phyloP scores from a whole-genome alignment of 2,113 vertebrate species.

The Myotis lucifugus region DNA sequence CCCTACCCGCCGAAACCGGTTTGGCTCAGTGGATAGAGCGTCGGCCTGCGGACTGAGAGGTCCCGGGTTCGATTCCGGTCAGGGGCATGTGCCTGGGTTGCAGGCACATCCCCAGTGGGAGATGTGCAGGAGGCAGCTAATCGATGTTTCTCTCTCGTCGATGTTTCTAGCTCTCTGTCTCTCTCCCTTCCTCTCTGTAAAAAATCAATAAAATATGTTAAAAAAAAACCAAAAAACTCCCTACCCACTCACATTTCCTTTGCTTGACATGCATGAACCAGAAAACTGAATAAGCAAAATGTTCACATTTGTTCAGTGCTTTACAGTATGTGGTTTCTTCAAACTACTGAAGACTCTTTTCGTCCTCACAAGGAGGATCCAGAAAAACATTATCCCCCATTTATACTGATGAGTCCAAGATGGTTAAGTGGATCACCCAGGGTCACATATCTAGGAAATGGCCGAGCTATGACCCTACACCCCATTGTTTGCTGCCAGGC shows the following conservation, averaged over 20 bases:
- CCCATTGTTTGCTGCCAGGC: background rate
- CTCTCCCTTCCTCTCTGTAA: no score
- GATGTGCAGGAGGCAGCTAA: no score
- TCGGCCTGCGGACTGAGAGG: no score
- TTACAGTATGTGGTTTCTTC: background rate
- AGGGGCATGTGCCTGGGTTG: no score
- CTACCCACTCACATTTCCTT: background rate
- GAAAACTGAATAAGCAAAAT: background rate
- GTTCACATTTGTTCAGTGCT: background rate
- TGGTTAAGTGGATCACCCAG: background rate
- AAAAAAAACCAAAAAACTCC: no score
- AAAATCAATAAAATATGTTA: no score
- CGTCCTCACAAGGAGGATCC: background rate
- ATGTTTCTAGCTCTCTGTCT: no score
- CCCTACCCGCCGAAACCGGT: no score
- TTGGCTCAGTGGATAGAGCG: no score
- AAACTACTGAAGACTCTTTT: background rate
- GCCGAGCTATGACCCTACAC: background rate
- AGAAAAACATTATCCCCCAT: background rate
- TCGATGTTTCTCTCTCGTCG: no score
- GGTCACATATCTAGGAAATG: background rate
- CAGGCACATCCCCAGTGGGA: no score
- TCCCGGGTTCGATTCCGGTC: no score
- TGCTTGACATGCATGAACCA: background rate
- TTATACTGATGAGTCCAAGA: background rate